Evolutionary conservation across 53 echinoderm and acorn worm species (phyloP).

Genomic region (Paracentrotus lividus): DNA sequence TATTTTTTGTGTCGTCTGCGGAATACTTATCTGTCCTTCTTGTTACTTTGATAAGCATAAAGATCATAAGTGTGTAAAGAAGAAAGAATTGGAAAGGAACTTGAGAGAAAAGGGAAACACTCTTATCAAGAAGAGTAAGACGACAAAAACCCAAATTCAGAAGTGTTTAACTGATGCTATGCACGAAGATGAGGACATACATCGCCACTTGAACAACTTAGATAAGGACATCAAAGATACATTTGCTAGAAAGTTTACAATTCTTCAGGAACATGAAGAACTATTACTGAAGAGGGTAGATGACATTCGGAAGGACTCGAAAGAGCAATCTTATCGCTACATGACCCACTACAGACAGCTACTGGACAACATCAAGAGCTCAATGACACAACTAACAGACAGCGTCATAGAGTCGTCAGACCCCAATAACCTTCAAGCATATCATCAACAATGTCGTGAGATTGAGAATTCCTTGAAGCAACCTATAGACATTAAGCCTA

Average conservation of each 20-base stretch:
- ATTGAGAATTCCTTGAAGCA: not conserved
- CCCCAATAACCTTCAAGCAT: not conserved
- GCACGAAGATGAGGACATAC: not conserved
- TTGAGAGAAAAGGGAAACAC: not conserved
- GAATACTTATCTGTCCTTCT: not conserved
- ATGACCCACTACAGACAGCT: not conserved
- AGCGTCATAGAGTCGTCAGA: too few relatives aligned
- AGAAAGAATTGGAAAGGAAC: conserved; percentile 1
- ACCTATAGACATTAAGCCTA: not conserved
- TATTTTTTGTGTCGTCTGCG: not conserved
- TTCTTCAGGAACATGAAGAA: not conserved
- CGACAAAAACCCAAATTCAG: not conserved
- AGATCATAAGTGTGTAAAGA: not conserved
- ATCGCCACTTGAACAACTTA: not conserved
- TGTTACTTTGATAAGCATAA: not conserved
- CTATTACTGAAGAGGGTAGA: not conserved
- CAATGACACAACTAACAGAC: too few relatives aligned
- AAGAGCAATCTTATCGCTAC: not conserved
- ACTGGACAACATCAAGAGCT: not conserved
- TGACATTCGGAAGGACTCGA: not conserved
- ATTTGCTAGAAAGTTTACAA: not conserved
- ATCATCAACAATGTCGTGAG: not conserved
- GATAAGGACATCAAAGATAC: not conserved
- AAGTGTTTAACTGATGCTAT: not conserved
- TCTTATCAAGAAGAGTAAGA: not conserved